Conservation (phyloP, 2,797 vertebrate species). For the Ceryle rudis region DNA sequence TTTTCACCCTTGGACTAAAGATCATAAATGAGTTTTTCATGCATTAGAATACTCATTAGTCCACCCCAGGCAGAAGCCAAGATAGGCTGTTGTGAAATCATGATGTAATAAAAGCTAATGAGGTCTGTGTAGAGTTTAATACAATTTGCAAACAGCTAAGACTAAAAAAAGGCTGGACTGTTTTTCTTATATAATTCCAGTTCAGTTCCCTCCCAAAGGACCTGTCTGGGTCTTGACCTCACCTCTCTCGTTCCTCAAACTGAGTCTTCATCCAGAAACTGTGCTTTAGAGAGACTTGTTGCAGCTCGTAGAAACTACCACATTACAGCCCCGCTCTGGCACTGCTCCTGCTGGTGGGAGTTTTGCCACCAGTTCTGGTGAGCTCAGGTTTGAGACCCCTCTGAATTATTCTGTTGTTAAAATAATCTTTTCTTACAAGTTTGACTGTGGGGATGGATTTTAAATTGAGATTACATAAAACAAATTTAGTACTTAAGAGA, state of each 20-base stretch:
- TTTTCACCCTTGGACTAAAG: conserved; percentile 53
- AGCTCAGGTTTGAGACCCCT: background rate
- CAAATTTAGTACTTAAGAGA: conserved; percentile 38
- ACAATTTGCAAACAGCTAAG: conserved; percentile 38
- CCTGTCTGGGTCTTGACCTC: conserved; percentile 20
- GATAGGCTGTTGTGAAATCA: conserved; percentile 56
- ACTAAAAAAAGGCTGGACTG: background rate
- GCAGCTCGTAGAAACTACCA: background rate
- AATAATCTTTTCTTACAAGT: background rate
- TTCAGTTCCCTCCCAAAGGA: background rate
- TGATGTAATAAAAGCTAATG: conserved; percentile 56
- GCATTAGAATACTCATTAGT: conserved; percentile 51
- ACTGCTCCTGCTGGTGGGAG: background rate
- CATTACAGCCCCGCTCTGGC: background rate
- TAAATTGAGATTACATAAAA: conserved; percentile 40
- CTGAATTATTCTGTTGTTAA: background rate
- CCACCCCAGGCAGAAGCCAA: conserved; percentile 39
- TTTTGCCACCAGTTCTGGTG: background rate
- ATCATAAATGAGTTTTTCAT: conserved; percentile 56
- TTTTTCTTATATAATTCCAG: conserved; percentile 16
- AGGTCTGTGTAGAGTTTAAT: conserved; percentile 42
- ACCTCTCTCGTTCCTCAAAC: background rate
- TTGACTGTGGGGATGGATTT: background rate
- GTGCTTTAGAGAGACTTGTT: background rate
- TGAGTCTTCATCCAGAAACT: background rate